These are phyloP conservation scores for Tromatobia lineatoria DNA, from an alignment of 2,888 invertebrate genomes.

Conservation along the genomic window DNA sequence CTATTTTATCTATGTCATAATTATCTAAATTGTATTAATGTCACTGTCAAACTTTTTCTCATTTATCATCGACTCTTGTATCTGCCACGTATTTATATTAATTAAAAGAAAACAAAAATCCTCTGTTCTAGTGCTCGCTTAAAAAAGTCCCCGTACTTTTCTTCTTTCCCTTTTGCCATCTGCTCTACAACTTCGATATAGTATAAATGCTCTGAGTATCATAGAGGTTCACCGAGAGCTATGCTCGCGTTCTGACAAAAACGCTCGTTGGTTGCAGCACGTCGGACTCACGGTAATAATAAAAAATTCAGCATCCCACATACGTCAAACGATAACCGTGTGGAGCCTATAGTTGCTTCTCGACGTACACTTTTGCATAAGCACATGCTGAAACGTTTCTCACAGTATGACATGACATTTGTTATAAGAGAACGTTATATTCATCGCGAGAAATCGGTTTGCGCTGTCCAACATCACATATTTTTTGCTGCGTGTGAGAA, in stretches of 20 bases:
- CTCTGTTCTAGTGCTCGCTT: neutral
- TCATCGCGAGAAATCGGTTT: conserved; percentile 38
- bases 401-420: conserved; percentile 58
- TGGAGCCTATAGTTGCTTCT: conserved; percentile 13
- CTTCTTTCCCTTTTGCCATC: neutral
- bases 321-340: conserved; percentile 47
- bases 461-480: conserved; percentile 33
- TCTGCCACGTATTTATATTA: too few relatives aligned
- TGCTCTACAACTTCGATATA: neutral
- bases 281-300: conserved; percentile 36
- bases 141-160: neutral
- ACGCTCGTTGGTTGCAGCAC: neutral
- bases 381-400: conserved; percentile 48
- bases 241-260: conserved; percentile 1
- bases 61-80: too few relatives aligned
- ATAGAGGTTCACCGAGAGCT: neutral
- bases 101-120: too few relatives aligned
- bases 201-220: neutral
- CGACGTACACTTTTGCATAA: conserved; percentile 8
- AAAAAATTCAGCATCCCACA: conserved; percentile 53
- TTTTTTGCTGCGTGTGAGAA: conserved; percentile 12
- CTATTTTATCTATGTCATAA: neutral
- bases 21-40: too few relatives aligned
- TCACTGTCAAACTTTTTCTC: neutral
- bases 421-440: conserved; percentile 12